Percentiles rank a stretch among this genome's conserved stretches.
These are phyloP conservation scores for Campopleginae sp. DNA, from an alignment of 2,888 invertebrate species.

Conservation along the genomic window DNA sequence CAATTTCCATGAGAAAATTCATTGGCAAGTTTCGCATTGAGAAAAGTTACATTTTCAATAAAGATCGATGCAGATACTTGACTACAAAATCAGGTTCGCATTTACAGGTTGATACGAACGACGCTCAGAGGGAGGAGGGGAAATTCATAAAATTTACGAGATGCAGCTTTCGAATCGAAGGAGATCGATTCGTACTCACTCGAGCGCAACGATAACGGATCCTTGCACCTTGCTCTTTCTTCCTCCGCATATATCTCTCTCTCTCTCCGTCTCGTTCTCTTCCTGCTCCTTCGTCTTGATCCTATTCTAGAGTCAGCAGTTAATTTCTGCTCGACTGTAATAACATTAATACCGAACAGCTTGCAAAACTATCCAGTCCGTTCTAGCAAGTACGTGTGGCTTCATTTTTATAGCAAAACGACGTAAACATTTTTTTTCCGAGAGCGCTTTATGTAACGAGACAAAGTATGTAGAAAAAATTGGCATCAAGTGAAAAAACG, in stretches of 20 bases:
- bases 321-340: constrained; percentile 57
- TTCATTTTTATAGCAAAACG: constrained; percentile 2
- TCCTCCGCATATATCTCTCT: not conserved
- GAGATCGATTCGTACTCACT: constrained; percentile 63
- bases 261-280: not conserved
- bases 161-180: constrained; percentile 62
- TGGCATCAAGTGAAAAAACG: not conserved
- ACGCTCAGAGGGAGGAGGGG: not conserved
- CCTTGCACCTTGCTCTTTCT: constrained; percentile 23
- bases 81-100: not conserved
- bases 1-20: not conserved
- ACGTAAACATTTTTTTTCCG: not conserved
- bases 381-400: not conserved
- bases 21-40: not conserved
- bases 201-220: constrained; percentile 53
- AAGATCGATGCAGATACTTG: constrained; percentile 8
- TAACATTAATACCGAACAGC: constrained; percentile 55
- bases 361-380: constrained; percentile 43
- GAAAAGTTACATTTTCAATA: not conserved
- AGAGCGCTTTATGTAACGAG: not conserved
- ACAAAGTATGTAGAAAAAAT: not conserved
- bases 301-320: constrained; percentile 40
- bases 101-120: not conserved
- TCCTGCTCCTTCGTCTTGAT: constrained; percentile 18
- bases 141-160: constrained; percentile 61